These are phyloP conservation scores for Atherinosoma microstoma DNA, from an alignment of 2,797 vertebrate genomes.

Conservation along the genomic window DNA sequence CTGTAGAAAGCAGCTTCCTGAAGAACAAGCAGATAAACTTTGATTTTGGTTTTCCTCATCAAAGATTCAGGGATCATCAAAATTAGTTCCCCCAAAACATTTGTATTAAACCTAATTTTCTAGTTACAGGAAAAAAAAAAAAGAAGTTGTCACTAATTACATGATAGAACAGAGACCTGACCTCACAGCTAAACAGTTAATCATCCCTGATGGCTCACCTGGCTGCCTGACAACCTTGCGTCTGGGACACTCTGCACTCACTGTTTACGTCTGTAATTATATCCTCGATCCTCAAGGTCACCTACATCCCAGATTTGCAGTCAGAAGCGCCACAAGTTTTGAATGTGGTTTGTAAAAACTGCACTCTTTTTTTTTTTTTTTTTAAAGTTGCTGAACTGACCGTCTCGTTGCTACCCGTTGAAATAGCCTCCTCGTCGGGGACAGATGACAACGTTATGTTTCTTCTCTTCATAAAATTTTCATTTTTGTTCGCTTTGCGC, in stretches of 20 bases:
- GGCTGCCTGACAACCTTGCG: slow-evolving; percentile 86
- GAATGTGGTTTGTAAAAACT: rapidly evolving
- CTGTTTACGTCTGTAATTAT: slow-evolving; percentile 82
- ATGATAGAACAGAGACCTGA: not conserved
- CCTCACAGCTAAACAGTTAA: not conserved
- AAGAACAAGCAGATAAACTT: not conserved
- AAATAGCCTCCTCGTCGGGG: slow-evolving; percentile 73
- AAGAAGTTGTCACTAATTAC: too few relatives aligned
- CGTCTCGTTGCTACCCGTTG: slow-evolving; percentile 58
- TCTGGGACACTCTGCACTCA: slow-evolving; percentile 71
- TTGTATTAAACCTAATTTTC: too few relatives aligned
- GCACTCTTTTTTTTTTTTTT: too few relatives aligned
- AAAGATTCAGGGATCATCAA: not conserved
- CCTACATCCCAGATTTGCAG: slow-evolving; percentile 46
- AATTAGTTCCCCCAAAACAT: too few relatives aligned
- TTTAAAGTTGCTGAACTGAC: slow-evolving; percentile 42
- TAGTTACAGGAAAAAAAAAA: too few relatives aligned
- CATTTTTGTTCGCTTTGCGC: slow-evolving; percentile 89
- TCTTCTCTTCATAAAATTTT: slow-evolving; percentile 89
- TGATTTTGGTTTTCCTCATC: not conserved
- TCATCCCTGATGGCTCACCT: slow-evolving; percentile 80
- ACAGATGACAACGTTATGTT: slow-evolving; percentile 76
- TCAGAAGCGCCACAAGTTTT: not conserved
- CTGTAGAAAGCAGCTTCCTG: slow-evolving; percentile 89
- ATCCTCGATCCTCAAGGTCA: slow-evolving; percentile 77